These are phyloP conservation scores for Coracias cyanogaster DNA, from an alignment of 2,797 vertebrate species.

Conservation along the genomic window DNA sequence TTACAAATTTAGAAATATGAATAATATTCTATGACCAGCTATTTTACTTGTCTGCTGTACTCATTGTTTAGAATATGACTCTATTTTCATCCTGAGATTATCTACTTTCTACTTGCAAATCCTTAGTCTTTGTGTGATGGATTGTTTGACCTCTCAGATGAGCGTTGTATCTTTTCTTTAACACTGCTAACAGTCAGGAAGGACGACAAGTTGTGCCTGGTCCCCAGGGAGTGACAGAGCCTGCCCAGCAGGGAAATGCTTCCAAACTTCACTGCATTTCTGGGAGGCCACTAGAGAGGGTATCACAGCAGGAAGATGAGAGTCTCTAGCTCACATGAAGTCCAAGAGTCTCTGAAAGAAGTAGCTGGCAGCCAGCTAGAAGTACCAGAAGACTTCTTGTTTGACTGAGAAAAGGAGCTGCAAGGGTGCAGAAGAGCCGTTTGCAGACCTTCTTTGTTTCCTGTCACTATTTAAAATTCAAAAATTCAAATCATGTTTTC, in stretches of 20 bases:
- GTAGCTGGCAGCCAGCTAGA: not conserved
- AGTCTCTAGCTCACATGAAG: not conserved
- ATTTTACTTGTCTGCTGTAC: not conserved
- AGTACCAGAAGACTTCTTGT: not conserved
- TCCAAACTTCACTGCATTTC: accelerated
- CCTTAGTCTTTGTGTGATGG: not conserved
- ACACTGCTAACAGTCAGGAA: not conserved
- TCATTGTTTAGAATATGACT: not conserved
- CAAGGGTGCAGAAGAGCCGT: not conserved
- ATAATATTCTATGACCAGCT: not conserved
- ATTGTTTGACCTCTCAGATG: not conserved
- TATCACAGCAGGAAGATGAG: not conserved
- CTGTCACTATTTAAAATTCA: not conserved
- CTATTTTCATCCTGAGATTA: not conserved
- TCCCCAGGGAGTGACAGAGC: not conserved
- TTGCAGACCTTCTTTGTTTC: not conserved
- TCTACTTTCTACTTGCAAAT: not conserved
- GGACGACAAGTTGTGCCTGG: not conserved
- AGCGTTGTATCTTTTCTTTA: not conserved
- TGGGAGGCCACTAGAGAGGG: not conserved
- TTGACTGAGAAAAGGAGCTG: not conserved
- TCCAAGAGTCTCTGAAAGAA: not conserved
- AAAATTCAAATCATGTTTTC: not conserved
- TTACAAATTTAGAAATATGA: not conserved
- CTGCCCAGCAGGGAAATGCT: not conserved